Percentiles rank a stretch among this genome's conserved stretches.
phyloP scores from a whole-genome alignment of 1,140 invertebrate species.

The Pemphigus obesinymphae region DNA sequence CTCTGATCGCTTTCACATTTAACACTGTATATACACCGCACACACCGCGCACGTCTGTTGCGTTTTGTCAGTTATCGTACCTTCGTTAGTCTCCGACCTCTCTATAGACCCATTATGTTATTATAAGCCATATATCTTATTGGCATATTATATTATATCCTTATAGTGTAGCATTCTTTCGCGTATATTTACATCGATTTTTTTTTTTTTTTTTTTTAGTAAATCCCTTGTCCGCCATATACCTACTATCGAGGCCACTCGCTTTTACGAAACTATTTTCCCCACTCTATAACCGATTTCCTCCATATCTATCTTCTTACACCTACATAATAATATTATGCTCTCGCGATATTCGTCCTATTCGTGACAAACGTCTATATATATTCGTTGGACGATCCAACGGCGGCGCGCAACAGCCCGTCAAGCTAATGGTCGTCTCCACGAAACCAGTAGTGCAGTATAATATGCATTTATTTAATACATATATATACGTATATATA shows the following conservation, averaged over 20 bases:
- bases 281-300: neutral
- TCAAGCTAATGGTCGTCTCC: neutral
- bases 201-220: neutral
- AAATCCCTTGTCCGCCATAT: neutral
- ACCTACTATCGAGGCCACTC: neutral
- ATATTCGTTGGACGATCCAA: neutral
- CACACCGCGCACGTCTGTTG: neutral
- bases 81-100: neutral
- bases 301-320: neutral
- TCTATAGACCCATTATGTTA: neutral
- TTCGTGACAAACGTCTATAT: constrained; percentile 23
- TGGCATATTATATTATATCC: no score
- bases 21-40: neutral
- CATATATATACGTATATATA: neutral
- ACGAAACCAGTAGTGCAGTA: constrained; percentile 5
- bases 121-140: neutral
- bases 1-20: neutral
- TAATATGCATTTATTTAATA: neutral
- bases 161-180: neutral
- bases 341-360: neutral
- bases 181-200: neutral
- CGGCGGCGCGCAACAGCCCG: neutral
- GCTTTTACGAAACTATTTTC: neutral
- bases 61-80: neutral
- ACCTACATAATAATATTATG: no score